Conservation (phyloP, 2,888 invertebrate species). For the Andrena bucephala region DNA sequence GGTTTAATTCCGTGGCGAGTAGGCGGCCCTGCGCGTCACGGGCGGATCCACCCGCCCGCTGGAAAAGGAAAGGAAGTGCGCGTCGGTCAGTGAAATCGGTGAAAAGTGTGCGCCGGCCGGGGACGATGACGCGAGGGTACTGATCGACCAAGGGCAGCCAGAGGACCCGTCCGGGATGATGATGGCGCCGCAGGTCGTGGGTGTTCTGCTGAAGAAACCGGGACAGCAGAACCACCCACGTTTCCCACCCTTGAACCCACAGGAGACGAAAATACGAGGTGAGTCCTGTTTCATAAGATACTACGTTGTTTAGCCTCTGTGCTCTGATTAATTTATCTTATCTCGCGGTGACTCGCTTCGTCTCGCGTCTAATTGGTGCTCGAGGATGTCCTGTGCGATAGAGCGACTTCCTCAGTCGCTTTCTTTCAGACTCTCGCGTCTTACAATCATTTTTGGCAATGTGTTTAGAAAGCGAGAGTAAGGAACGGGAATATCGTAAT, state of each 20-base stretch:
- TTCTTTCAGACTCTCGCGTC: not conserved
- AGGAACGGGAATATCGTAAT: not conserved
- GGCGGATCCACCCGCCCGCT: not conserved
- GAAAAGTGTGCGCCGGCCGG: constrained; percentile 1
- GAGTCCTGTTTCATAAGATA: constrained; percentile 22
- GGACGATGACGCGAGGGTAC: constrained; percentile 35
- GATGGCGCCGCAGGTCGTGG: constrained; percentile 83
- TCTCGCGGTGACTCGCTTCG: constrained; percentile 15
- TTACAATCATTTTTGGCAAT: no score
- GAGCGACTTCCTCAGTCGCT: not conserved
- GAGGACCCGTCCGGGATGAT: constrained; percentile 74
- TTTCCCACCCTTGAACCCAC: constrained; percentile 79
- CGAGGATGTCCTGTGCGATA: constrained; percentile 37
- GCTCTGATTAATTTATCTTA: constrained; percentile 20
- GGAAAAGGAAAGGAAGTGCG: not conserved
- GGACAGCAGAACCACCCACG: constrained; percentile 79
- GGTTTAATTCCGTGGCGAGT: constrained; percentile 30
- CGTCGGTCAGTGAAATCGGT: not conserved
- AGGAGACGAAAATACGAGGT: constrained; percentile 83
- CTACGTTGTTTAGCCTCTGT: not conserved
- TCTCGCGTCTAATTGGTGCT: constrained; percentile 15
- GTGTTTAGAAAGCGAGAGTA: no score
- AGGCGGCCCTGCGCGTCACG: constrained; percentile 4
- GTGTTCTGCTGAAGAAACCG: constrained; percentile 82
- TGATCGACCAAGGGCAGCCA: constrained; percentile 12